Conservation (phyloP, 2,888 invertebrate species). For the Caenorhabditis virilis region DNA sequence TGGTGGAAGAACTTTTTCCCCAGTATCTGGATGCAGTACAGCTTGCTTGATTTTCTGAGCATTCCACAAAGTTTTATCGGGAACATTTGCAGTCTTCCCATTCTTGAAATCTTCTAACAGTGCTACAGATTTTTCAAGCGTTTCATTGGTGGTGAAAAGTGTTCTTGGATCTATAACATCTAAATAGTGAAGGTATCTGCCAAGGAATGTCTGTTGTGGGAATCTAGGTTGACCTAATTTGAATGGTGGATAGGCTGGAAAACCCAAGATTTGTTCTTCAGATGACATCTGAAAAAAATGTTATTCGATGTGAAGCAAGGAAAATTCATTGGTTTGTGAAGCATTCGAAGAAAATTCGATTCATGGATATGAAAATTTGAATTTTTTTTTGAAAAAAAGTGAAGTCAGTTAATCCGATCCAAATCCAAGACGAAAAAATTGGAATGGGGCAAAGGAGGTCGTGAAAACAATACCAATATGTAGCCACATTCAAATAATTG, state of each 20-base stretch:
- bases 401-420: no score
- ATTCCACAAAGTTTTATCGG: conserved; percentile 69
- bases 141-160: conserved; percentile 70
- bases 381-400: conserved; percentile 1
- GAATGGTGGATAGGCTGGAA: conserved; percentile 57
- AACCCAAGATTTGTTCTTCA: conserved; percentile 55
- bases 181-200: conserved; percentile 70
- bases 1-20: conserved; percentile 72
- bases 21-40: conserved; percentile 66
- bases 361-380: neutral
- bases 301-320: no score
- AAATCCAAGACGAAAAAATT: no score
- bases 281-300: no score
- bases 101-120: conserved; percentile 67
- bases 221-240: conserved; percentile 54
- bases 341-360: conserved; percentile 1
- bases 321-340: conserved; percentile 3
- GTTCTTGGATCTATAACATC: conserved; percentile 72
- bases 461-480: no score
- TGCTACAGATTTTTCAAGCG: conserved; percentile 68
- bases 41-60: conserved; percentile 71
- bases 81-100: neutral
- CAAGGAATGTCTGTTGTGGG: conserved; percentile 69
- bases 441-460: no score
- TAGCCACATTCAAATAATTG: no score